Evolutionary conservation across 2,113 vertebrate species (phyloP), one percentile per base, ranked within the genome.

Genomic region (Orientallactaga bullata): DNA sequence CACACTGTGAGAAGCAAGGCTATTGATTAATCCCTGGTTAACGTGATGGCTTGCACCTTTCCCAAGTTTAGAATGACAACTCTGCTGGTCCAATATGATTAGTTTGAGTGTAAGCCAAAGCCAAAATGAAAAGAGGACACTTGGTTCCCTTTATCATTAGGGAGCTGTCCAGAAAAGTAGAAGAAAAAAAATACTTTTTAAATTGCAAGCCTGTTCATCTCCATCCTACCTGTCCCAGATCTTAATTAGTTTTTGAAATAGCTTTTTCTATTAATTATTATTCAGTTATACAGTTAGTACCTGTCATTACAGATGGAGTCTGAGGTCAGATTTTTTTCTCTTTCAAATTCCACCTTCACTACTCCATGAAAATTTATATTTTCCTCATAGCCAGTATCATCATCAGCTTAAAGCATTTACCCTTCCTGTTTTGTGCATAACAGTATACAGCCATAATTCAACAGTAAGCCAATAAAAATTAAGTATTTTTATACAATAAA

Each of bases 201-300:
- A 66, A 77, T 86, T 42, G 11, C 28, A 93, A 78, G 15, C 58
- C 13, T 71, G 69, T 95, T 66, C 6, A 74, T 7, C 42, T 91
- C 84, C 58, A 95, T 80, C 71, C 58, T 77, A 18, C 72, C 30
- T 42, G 61, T 83, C 74, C 17, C n/a, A 65, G 18, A 11, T 81
- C n/a, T 91, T 95, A 93, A 88, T 94, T 89, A 37, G 63, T 55
- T 84, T 60, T 2, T 90, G 58, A 35, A 69, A 90, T 73, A 73
- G 51, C n/a, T 77, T 89, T 82, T 90, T 88, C 69, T 80, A 42
- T 63, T 81, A 72, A 88, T 81, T 91, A 85, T 76, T 81, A 83
- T 95, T 78, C n/a, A 89, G 61, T 5, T 68, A 58, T 82, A 68
- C 4, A 88, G 28, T 55, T 88, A 92, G 74, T 76, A 72, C 26